These are phyloP conservation scores for Atlantisia rogersi DNA, from an alignment of 2,113 vertebrate genomes.

Conservation along the genomic window DNA sequence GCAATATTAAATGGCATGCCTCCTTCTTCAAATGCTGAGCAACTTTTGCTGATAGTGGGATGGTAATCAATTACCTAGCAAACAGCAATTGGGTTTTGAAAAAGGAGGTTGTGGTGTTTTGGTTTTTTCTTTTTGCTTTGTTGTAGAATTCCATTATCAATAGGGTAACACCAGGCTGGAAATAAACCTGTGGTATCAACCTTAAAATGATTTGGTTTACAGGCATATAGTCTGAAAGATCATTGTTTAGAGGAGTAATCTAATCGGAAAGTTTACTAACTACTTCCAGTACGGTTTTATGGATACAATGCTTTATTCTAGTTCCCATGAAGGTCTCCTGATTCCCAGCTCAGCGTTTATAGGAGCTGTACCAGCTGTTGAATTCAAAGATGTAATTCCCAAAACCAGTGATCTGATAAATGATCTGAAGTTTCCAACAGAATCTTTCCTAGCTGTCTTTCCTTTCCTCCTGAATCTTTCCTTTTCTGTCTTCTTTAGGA, in stretches of 20 bases:
- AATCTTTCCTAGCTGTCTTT: background rate
- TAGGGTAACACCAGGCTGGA: background rate
- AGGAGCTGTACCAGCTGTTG: background rate
- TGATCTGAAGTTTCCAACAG: background rate
- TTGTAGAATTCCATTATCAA: background rate
- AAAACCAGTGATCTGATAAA: background rate
- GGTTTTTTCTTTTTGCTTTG: background rate
- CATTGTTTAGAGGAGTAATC: background rate
- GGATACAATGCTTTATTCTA: background rate
- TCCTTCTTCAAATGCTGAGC: background rate
- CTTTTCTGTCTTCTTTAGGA: constrained; percentile 82
- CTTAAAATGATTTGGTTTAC: background rate
- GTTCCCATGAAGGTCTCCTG: background rate
- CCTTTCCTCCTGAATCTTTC: no score
- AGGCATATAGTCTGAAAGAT: background rate
- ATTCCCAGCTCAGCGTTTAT: background rate
- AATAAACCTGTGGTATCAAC: background rate
- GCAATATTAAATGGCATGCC: background rate
- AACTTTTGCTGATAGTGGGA: background rate
- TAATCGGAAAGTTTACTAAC: background rate
- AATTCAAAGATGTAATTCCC: background rate
- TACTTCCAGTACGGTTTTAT: background rate
- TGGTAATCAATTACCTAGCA: background rate
- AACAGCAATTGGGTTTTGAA: background rate
- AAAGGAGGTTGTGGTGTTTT: background rate